phyloP scores from a whole-genome alignment of 2,113 vertebrate genomes.

The Mus musculus region DNA sequence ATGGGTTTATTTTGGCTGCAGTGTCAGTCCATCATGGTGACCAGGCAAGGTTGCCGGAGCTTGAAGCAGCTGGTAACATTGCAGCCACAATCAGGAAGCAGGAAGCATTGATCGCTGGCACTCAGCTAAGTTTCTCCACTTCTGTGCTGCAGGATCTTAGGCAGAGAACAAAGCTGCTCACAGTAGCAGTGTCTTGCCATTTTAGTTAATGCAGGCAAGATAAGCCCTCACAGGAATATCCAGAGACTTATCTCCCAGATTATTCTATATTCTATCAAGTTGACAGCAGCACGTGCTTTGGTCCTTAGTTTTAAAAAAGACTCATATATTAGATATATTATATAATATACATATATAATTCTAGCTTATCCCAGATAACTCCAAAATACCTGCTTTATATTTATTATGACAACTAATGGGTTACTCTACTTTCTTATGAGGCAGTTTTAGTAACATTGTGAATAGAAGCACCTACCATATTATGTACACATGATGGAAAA shows the following conservation, averaged over 20 bases:
- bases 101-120: not conserved
- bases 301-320: not conserved
- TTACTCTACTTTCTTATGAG: not conserved
- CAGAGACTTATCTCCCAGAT: not conserved
- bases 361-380: not conserved
- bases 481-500: not conserved
- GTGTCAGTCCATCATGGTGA: not conserved
- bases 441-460: not conserved
- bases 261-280: not conserved
- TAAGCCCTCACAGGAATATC: not conserved
- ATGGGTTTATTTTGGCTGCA: not conserved
- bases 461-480: not conserved
- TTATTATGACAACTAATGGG: not conserved
- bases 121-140: not conserved
- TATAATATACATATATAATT: not conserved
- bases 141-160: too few relatives aligned
- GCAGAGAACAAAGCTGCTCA: not conserved
- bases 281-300: not conserved
- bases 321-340: not conserved
- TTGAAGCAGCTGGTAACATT: not conserved
- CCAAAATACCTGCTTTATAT: not conserved
- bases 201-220: not conserved
- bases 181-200: too few relatives aligned
- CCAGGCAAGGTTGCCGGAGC: not conserved
- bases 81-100: not conserved